Conservation (phyloP, 2,797 vertebrate genomes). For the Taenioides sp. region DNA sequence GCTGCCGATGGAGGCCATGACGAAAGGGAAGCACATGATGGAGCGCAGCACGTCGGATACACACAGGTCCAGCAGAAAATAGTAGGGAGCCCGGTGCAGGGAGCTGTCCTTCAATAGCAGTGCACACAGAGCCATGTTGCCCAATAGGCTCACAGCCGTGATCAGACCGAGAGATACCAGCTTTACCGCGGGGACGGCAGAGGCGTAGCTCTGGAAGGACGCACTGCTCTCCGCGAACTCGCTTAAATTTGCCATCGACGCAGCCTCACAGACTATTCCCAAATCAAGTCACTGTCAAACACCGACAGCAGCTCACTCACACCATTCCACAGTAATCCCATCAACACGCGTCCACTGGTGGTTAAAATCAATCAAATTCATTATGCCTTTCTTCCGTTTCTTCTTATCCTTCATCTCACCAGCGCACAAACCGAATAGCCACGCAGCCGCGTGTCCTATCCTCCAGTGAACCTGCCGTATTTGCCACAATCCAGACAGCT, state of each 20-base stretch:
- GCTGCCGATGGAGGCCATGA: slow-evolving; percentile 88
- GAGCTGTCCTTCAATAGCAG: slow-evolving; percentile 89
- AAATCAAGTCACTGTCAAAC: slow-evolving; percentile 59
- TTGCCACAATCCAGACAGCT: slow-evolving; percentile 28
- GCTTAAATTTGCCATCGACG: slow-evolving; percentile 88
- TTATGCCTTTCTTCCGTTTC: slow-evolving; percentile 44
- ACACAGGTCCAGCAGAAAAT: slow-evolving; percentile 93
- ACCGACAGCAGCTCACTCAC: slow-evolving; percentile 10
- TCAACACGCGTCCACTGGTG: slow-evolving; percentile 37
- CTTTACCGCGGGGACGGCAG: slow-evolving; percentile 86
- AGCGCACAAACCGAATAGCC: slow-evolving; percentile 26
- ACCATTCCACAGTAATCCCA: slow-evolving; percentile 18
- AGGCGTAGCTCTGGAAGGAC: slow-evolving; percentile 80
- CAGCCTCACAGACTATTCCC: slow-evolving; percentile 58
- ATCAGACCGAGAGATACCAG: slow-evolving; percentile 90
- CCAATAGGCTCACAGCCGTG: slow-evolving; percentile 86
- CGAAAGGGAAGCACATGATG: slow-evolving; percentile 91
- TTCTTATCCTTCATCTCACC: slow-evolving; percentile 66
- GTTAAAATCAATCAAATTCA: slow-evolving; percentile 22
- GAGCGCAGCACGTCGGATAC: slow-evolving; percentile 89
- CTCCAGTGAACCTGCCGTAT: slow-evolving; percentile 5
- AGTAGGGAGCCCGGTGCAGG: slow-evolving; percentile 90
- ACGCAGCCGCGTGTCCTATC: slow-evolving; percentile 3
- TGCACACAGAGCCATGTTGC: slow-evolving; percentile 88
- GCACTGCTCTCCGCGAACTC: slow-evolving; percentile 81